Base-by-base conservation (phyloP, 2,797 vertebrate genomes). In the Trachurus trachurus region DNA sequence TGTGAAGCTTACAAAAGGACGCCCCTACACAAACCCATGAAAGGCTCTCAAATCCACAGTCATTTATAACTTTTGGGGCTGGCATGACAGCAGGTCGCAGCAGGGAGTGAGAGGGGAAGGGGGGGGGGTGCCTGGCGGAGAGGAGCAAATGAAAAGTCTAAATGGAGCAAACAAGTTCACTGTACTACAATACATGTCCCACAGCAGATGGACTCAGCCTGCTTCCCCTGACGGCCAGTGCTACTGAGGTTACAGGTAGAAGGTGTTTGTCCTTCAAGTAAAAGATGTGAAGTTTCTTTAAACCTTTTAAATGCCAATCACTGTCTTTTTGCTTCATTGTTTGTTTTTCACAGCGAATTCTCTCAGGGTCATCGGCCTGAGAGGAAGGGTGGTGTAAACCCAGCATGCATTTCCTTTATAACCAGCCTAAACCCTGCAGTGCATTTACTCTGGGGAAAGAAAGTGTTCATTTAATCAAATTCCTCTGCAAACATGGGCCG, bases 11-110 rank as follows among this genome's bases (percentile, higher is more conserved):
- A 88, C 83, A 91, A 91, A 87, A 63, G 59, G 63, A 86, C 76
- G 77, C 83, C 73, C 75, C 65, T 66, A 73, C 69, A 74, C 76
- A 86, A 87, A 77, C 74, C 74, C 66, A 79, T 71, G 82, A 89
- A 93, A 93, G 71, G 47, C 81, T 85, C 72, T 56, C 78, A 86
- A 86, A 81, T 85, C 74, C 84, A 83, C 76, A 39, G 80, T 68
- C 81, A 88, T 92, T 89, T 90, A 91, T 90, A 85, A 88, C 82
- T 61, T 83, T 66, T 61, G 82, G 85, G 78, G 83, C 66, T 84
- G 88, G 86, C 84, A 87, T 83, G 74, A 90, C 87, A 89, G 85
- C 81, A 61, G 75, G 74, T 59, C 62, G 34, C 84, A 85, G 80
- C 64, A 66, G 83, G 89, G 76, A 72, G 76, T 63, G 59, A 53